Evolutionary conservation across 2,797 vertebrate species (phyloP).

Genomic region (Thaleichthys pacificus): DNA sequence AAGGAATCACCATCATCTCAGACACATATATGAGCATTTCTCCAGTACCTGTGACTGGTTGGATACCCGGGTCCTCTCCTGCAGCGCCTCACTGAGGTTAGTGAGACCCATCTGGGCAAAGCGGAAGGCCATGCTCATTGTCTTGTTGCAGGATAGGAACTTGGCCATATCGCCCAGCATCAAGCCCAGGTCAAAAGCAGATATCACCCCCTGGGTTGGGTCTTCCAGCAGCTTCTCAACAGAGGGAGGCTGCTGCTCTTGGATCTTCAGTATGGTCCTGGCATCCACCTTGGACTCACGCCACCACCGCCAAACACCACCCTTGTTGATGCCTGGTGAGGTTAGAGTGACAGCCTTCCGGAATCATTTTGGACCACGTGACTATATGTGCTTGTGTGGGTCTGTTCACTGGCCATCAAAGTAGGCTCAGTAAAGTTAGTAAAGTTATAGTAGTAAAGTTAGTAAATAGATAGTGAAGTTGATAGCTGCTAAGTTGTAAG

Average conservation of each 20-base stretch:
- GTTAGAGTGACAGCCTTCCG: too few species aligned
- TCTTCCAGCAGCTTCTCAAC: constrained; percentile 4
- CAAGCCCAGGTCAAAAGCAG: constrained; percentile 13
- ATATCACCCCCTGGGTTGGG: neutral
- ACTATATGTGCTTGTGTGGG: neutral
- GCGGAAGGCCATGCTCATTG: constrained; percentile 15
- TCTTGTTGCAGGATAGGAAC: constrained; percentile 12
- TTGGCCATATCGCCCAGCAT: constrained; percentile 20
- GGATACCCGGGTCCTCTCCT: neutral
- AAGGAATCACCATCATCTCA: too few species aligned
- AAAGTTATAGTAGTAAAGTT: too few species aligned
- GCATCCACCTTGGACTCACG: constrained; percentile 11
- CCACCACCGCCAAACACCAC: constrained; percentile 23
- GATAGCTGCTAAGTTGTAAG: too few species aligned
- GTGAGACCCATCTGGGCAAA: constrained; percentile 12
- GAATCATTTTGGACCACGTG: neutral
- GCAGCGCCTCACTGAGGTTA: constrained; percentile 12
- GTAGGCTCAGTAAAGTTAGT: too few species aligned
- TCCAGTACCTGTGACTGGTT: too few species aligned
- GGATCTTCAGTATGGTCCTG: constrained; percentile 7
- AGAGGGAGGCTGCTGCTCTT: constrained; percentile 10
- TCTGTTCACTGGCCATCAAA: too few species aligned
- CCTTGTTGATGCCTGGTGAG: neutral
- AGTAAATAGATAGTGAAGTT: too few species aligned
- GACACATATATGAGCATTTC: too few species aligned